phyloP scores from a whole-genome alignment of 2,888 invertebrate genomes.

The Amphiduros pacificus region DNA sequence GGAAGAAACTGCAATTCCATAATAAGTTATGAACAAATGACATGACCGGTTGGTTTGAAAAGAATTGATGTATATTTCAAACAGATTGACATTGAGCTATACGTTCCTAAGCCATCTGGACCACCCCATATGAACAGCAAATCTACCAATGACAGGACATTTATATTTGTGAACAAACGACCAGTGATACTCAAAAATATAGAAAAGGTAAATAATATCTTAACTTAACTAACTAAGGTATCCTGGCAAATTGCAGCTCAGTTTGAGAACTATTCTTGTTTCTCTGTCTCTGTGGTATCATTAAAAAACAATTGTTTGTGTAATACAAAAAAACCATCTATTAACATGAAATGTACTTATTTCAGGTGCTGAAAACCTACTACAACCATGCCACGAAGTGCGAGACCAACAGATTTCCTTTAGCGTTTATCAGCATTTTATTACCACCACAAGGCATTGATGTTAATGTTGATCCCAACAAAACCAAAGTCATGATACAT shows the following conservation, averaged over 20 bases:
- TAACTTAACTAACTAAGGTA: background rate
- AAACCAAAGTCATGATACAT: conserved; percentile 64
- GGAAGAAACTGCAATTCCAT: no score
- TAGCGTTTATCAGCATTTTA: conserved; percentile 61
- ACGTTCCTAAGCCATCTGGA: conserved; percentile 37
- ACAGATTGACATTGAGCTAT: conserved; percentile 26
- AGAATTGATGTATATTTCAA: background rate
- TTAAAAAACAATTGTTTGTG: no score
- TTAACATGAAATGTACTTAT: conserved; percentile 17
- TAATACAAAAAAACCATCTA: no score
- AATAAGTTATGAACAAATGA: no score
- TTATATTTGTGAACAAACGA: conserved; percentile 65
- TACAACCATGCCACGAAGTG: conserved; percentile 52
- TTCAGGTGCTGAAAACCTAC: conserved; percentile 61
- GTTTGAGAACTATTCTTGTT: background rate
- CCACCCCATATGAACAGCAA: conserved; percentile 36
- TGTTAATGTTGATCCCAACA: conserved; percentile 69
- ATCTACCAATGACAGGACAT: conserved; percentile 50
- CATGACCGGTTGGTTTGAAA: background rate
- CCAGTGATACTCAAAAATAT: conserved; percentile 64
- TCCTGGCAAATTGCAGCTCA: background rate
- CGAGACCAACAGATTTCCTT: conserved; percentile 58
- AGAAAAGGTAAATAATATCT: conserved; percentile 62
- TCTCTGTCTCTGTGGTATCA: background rate
- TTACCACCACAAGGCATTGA: conserved; percentile 63